Evolutionary conservation across 1,140 invertebrate genomes (phyloP), one percentile per base, ranked within the genome.

Genomic region (Temnothorax nylanderi): DNA sequence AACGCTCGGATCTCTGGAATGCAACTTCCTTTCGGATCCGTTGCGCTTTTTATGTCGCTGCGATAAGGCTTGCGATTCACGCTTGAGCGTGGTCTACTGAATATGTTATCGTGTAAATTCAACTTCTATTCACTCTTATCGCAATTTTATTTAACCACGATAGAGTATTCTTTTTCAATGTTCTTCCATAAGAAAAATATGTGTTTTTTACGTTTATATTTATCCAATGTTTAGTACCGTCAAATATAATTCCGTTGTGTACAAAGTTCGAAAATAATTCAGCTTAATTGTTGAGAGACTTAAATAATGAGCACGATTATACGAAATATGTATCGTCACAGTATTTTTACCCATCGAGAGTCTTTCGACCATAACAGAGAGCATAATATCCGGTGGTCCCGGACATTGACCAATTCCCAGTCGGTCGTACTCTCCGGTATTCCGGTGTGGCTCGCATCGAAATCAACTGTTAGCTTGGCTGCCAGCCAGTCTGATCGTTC

Each of bases 321-420:
- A 16, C 21, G n/a, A n/a, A n/a, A 34, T 13, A 44, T n/a, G 16
- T 32, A 11, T 21, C 13, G 16, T 64, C 5, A 21, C 10, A 34
- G 8, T 41, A 71, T 77, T 86, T 88, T 75, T 64, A 75, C 32
- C 54, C 56, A 47, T 37, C 32, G 32, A 47, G 18, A 54, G 26
- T 72, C 65, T 62, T 85, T 56, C 16, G n/a, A 32, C 44, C 58
- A 85, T 85, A 77, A 54, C 47, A 34, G 34, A 34, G 34, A 88
- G 54, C 60, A 75, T 85, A 88, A 90, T 90, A 85, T 90, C 86
- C 86, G 62, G 51, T 34, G n/a, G 54, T 44, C 13, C 47, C 58
- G 76, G 64, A 76, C 84, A 90, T 88, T 78, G 89, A 86, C 62
- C 89, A 90, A 88, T 90, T 90, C 64, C 64, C 76, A 82, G 34